phyloP scores from a whole-genome alignment of 2,888 invertebrate genomes.

The Endotricha flammealis region DNA sequence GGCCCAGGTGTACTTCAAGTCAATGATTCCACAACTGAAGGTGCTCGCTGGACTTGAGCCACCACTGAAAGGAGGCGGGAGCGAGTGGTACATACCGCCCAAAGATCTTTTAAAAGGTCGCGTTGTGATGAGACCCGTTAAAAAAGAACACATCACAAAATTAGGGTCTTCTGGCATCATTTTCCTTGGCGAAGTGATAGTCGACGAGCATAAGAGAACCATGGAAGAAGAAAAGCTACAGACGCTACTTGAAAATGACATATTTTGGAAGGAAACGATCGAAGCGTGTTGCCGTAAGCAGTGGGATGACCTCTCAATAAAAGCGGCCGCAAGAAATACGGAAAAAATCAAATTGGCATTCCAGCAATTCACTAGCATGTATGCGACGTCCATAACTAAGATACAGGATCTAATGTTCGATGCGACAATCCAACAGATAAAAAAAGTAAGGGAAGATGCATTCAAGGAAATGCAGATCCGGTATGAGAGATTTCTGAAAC shows the following conservation, averaged over 20 bases:
- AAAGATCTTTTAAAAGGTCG: conserved; percentile 46
- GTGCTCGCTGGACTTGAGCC: conserved; percentile 61
- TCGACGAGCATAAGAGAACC: conserved; percentile 31
- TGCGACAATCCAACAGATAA: conserved; percentile 44
- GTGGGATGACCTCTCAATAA: conserved; percentile 33
- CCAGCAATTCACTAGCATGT: conserved; percentile 43
- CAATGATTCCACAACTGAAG: conserved; percentile 52
- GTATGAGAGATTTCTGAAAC: conserved; percentile 37
- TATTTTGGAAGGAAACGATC: conserved; percentile 43
- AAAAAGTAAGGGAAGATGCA: conserved; percentile 33
- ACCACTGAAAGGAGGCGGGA: conserved; percentile 55
- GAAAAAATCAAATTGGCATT: conserved; percentile 40
- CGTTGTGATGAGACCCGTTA: conserved; percentile 48
- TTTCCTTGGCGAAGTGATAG: conserved; percentile 34
- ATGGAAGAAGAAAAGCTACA: conserved; percentile 38
- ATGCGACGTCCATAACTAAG: conserved; percentile 41
- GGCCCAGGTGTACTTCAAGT: conserved; percentile 59
- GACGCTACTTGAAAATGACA: conserved; percentile 39
- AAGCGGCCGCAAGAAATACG: conserved; percentile 39
- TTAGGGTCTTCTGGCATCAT: conserved; percentile 48
- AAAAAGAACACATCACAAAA: conserved; percentile 39
- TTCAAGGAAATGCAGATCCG: conserved; percentile 40
- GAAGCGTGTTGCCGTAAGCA: conserved; percentile 25
- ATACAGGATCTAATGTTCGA: conserved; percentile 48
- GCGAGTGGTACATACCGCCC: conserved; percentile 58